Conservation (phyloP, 2,888 invertebrate genomes). For the Tuta absoluta region DNA sequence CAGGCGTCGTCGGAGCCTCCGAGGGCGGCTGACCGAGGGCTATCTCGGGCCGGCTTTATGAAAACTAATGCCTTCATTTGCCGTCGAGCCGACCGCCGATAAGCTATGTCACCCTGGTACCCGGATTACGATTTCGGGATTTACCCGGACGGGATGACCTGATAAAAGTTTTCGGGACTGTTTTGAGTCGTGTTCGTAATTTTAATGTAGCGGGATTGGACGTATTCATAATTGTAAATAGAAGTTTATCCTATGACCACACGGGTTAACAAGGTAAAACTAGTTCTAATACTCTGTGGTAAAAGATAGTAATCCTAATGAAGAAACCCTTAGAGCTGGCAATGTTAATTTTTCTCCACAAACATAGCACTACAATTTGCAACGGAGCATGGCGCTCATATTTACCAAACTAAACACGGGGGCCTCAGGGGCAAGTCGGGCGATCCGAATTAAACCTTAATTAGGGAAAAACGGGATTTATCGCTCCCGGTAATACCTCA, state of each 20-base stretch:
- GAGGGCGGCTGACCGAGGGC: constrained; percentile 50
- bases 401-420: constrained; percentile 24
- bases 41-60: constrained; percentile 74
- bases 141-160: constrained; percentile 49
- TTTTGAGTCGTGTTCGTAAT: constrained; percentile 60
- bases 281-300: not conserved
- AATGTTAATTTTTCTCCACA: constrained; percentile 3
- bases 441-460: constrained; percentile 60
- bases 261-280: not conserved
- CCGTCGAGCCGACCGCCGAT: constrained; percentile 67
- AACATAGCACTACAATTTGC: not conserved
- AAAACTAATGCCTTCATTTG: constrained; percentile 81
- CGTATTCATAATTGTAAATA: constrained; percentile 26
- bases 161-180: constrained; percentile 67
- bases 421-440: constrained; percentile 17
- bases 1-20: constrained; percentile 48
- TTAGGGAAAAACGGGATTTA: constrained; percentile 72
- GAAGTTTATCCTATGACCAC: not conserved
- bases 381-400: constrained; percentile 15
- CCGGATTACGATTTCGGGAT: constrained; percentile 71
- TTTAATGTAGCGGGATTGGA: constrained; percentile 58
- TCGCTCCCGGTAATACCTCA: constrained; percentile 53
- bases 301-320: not conserved
- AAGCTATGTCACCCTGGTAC: constrained; percentile 76
- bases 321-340: constrained; percentile 14